Evolutionary conservation across 2,113 vertebrate species (phyloP).

Genomic region (Chamaea fasciata): DNA sequence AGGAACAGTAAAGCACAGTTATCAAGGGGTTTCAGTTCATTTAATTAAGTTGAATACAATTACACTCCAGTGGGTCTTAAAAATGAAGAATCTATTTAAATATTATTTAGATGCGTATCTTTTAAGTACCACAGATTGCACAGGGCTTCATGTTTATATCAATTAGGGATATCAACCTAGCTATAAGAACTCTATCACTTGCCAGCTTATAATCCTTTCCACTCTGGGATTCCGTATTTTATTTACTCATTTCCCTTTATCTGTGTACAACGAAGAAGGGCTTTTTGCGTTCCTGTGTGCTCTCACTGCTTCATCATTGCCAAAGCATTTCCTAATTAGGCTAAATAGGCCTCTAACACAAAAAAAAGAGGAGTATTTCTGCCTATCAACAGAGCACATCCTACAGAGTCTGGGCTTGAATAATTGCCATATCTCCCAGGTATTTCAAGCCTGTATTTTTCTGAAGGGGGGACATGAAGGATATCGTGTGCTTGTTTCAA

Average conservation of each 20-base stretch:
- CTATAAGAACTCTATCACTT: not conserved
- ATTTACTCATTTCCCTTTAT: conserved; percentile 26
- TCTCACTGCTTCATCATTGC: not conserved
- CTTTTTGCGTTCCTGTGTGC: not conserved
- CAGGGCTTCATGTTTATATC: conserved; percentile 29
- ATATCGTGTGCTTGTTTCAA: not conserved
- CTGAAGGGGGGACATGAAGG: not conserved
- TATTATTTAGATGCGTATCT: conserved; percentile 56
- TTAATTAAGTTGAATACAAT: conserved; percentile 68
- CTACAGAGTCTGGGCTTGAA: not conserved
- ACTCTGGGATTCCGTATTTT: not conserved
- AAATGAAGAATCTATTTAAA: conserved; percentile 56
- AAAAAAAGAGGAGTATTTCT: not conserved
- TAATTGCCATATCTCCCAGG: not conserved
- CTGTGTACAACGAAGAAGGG: not conserved
- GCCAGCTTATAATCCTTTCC: not conserved
- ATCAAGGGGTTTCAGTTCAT: conserved; percentile 37
- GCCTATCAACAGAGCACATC: not conserved
- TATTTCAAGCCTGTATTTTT: not conserved
- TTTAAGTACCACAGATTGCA: conserved; percentile 37
- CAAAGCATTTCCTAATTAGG: not conserved
- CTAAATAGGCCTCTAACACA: not conserved
- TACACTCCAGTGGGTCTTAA: conserved; percentile 51
- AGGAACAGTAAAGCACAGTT: conserved; percentile 36
- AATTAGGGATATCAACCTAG: conserved; percentile 23